Evolutionary conservation across 2,888 invertebrate species (phyloP).

Genomic region (Eurytoma californica): DNA sequence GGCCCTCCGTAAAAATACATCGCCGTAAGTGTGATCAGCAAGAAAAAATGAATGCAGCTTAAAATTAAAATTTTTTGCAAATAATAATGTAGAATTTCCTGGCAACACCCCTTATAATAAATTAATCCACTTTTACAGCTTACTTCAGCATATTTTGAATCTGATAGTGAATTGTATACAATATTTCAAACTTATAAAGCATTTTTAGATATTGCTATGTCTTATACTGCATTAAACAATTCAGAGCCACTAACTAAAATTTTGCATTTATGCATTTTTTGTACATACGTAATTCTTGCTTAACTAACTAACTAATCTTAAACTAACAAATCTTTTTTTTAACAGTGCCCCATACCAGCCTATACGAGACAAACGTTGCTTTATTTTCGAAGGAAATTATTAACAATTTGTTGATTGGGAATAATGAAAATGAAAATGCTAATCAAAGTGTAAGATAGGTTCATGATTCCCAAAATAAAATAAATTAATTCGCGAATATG

Average conservation of each 20-base stretch:
- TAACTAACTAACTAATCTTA: neutral
- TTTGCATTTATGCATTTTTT: too few species aligned
- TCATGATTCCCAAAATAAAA: slow-evolving; percentile 15
- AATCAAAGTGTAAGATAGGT: neutral
- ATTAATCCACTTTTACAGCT: too few species aligned
- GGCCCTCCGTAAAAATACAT: slow-evolving; percentile 52
- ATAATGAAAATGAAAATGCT: neutral
- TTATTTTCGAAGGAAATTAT: neutral
- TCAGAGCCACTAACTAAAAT: too few species aligned
- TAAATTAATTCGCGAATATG: neutral
- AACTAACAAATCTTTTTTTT: slow-evolving; percentile 35
- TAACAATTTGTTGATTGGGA: neutral
- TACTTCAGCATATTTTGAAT: too few species aligned
- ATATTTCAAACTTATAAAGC: too few species aligned
- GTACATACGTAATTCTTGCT: slow-evolving; percentile 2
- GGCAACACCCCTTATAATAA: too few species aligned
- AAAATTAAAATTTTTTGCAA: neutral
- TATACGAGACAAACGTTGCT: neutral
- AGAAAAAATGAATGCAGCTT: neutral
- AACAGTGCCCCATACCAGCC: slow-evolving; percentile 52
- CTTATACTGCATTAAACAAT: too few species aligned
- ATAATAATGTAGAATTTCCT: neutral
- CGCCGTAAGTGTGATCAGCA: slow-evolving; percentile 47
- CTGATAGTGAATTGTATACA: too few species aligned
- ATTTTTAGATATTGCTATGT: too few species aligned